phyloP scores from a whole-genome alignment of 92 coral and sea anemone species.

The Palythoa heliodiscus region DNA sequence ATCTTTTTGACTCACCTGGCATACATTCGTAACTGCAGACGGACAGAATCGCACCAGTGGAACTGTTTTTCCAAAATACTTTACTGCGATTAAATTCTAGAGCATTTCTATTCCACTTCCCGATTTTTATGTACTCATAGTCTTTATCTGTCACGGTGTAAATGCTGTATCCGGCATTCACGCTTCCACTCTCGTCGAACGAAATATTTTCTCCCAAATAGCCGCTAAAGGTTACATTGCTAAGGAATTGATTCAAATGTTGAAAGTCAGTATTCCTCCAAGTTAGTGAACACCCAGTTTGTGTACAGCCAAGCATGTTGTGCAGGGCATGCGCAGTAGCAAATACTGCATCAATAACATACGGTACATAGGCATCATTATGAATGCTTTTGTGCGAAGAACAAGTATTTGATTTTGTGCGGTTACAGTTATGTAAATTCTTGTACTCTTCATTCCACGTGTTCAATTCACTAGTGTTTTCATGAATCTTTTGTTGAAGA shows the following conservation, averaged over 20 bases:
- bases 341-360: constrained; percentile 76
- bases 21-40: constrained; percentile 59
- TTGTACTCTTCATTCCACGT: constrained; percentile 56
- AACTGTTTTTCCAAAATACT: constrained; percentile 15
- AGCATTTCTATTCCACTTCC: constrained; percentile 49
- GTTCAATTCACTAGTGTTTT: background rate
- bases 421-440: constrained; percentile 25
- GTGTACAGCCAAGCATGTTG: constrained; percentile 61
- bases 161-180: constrained; percentile 53
- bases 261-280: constrained; percentile 33
- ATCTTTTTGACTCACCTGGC: constrained; percentile 45
- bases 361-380: constrained; percentile 65
- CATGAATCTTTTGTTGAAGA: constrained; percentile 9
- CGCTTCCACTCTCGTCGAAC: constrained; percentile 53
- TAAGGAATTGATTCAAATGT: constrained; percentile 53
- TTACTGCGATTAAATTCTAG: constrained; percentile 6
- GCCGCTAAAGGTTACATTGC: constrained; percentile 57
- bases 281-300: constrained; percentile 41
- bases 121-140: constrained; percentile 45
- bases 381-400: constrained; percentile 44
- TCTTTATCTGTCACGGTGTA: constrained; percentile 41
- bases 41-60: constrained; percentile 38
- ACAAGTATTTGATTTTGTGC: constrained; percentile 6
- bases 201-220: constrained; percentile 42
- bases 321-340: constrained; percentile 79